phyloP scores from a whole-genome alignment of 1,140 invertebrate genomes.

The Pogonomyrmex californicus region DNA sequence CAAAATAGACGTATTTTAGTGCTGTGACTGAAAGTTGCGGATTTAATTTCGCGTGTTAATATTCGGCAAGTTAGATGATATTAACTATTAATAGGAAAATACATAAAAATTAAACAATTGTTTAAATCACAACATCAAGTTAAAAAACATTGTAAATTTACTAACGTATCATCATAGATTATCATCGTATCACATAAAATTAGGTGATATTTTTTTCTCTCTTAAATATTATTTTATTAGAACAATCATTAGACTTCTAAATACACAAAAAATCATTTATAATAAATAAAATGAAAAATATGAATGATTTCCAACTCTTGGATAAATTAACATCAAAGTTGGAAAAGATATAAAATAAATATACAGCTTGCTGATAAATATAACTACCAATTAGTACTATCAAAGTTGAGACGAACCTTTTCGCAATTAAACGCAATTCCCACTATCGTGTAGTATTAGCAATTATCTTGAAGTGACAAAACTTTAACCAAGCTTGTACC shows the following conservation, averaged over 20 bases:
- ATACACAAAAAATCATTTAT: neutral
- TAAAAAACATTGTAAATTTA: neutral
- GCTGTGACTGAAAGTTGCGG: conserved; percentile 15
- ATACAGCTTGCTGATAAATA: conserved; percentile 2
- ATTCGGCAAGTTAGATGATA: neutral
- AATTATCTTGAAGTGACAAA: conserved; percentile 46
- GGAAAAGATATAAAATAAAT: neutral
- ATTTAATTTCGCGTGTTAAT: conserved; percentile 55
- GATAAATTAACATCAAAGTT: neutral
- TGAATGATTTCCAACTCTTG: neutral
- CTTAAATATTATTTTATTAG: neutral
- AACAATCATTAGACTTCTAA: neutral
- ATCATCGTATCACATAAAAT: too few relatives aligned
- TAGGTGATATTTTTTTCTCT: neutral
- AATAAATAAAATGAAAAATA: neutral
- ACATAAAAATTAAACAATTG: neutral
- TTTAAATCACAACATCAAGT: conserved; percentile 8
- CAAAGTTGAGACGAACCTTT: conserved; percentile 27
- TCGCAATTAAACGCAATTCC: conserved; percentile 5
- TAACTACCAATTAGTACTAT: conserved; percentile 26
- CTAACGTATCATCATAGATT: neutral
- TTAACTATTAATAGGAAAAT: conserved; percentile 33
- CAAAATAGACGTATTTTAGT: neutral
- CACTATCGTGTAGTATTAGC: conserved; percentile 12
- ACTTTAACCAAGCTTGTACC: conserved; percentile 36